These are phyloP conservation scores for Cephalopachus bancanus DNA, from an alignment of 2,797 vertebrate genomes.

Conservation along the genomic window DNA sequence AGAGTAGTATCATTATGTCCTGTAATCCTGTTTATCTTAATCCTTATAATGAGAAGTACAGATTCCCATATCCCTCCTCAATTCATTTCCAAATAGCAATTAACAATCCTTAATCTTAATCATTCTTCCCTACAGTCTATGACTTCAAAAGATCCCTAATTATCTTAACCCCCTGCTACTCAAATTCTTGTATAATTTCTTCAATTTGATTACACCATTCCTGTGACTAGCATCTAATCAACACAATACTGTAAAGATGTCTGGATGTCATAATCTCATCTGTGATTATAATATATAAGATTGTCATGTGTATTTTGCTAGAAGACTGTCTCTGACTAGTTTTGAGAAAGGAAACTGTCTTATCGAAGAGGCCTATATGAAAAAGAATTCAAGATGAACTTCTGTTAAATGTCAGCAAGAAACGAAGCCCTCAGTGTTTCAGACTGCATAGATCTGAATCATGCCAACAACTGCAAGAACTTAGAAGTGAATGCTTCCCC, in stretches of 20 bases:
- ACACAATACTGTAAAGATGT: not conserved
- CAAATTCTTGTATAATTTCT: not conserved
- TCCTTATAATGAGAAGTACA: not conserved
- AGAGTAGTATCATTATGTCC: not conserved
- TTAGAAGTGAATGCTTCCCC: not conserved
- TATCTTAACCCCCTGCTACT: not conserved
- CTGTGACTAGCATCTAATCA: not conserved
- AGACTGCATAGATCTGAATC: not conserved
- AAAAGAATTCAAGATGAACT: not conserved
- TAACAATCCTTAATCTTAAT: not conserved
- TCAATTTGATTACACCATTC: not conserved
- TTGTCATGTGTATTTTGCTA: not conserved
- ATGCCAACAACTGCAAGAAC: not conserved
- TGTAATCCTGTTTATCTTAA: not conserved
- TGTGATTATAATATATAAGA: not conserved
- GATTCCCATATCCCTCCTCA: not conserved
- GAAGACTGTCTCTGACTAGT: not conserved
- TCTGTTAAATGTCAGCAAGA: not conserved
- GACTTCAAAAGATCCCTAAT: not conserved
- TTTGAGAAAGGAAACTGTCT: not conserved
- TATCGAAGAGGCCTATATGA: not conserved
- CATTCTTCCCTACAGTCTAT: not conserved
- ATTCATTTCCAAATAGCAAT: not conserved
- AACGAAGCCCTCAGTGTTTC: not conserved
- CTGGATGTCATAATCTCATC: not conserved